phyloP scores from a whole-genome alignment of 2,888 invertebrate species.

The Isotomurus palustris region DNA sequence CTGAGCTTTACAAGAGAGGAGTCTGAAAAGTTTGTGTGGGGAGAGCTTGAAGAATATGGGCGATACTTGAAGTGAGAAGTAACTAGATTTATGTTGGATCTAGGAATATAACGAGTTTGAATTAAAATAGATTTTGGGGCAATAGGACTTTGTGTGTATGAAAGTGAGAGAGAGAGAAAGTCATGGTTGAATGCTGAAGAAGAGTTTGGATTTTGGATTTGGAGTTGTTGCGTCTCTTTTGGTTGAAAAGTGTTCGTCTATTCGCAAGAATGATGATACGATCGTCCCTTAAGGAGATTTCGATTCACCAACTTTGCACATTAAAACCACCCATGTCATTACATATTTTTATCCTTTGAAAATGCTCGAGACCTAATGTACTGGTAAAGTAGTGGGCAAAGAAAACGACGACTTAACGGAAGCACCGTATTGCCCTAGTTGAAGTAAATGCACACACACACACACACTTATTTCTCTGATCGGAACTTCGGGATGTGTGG shows the following conservation, averaged over 20 bases:
- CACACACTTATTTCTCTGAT: too few species aligned
- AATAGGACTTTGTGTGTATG: too few species aligned
- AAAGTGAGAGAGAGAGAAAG: neutral
- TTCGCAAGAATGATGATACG: slow-evolving; percentile 2
- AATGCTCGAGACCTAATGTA: too few species aligned
- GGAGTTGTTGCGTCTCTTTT: neutral
- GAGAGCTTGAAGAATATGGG: neutral
- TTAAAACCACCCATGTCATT: slow-evolving; percentile 14
- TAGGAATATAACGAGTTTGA: slow-evolving; percentile 1
- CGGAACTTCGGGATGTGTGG: too few species aligned
- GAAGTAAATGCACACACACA: too few species aligned
- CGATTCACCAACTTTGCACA: slow-evolving; percentile 8
- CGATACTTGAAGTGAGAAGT: neutral
- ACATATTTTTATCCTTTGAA: slow-evolving; percentile 6
- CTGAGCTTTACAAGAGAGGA: too few species aligned
- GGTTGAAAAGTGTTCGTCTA: neutral
- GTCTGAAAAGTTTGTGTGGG: too few species aligned
- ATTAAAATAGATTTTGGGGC: slow-evolving; percentile 1
- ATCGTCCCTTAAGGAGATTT: slow-evolving; percentile 10
- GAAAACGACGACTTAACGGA: too few species aligned
- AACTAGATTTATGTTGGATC: neutral
- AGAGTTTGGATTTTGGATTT: neutral
- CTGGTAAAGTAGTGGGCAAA: too few species aligned
- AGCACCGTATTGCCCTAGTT: too few species aligned
- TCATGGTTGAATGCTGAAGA: neutral